A percentile compares a stretch with the other conserved stretches of the same genome.
These are phyloP conservation scores for Chironomus tepperi DNA, from an alignment of 1,140 invertebrate genomes.

Conservation along the genomic window DNA sequence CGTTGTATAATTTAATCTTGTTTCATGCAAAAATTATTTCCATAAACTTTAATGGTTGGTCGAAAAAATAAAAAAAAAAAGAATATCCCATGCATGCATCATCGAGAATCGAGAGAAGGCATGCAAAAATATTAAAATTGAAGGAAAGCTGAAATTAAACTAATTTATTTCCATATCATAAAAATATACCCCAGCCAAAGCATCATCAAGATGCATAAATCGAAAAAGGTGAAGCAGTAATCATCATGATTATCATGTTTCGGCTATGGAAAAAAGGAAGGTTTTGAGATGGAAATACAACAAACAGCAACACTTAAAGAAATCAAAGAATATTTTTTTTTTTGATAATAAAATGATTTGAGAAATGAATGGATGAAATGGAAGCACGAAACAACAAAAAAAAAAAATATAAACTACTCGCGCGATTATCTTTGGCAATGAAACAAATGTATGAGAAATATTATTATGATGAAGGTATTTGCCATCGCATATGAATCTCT, in stretches of 20 bases:
- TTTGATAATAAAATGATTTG: constrained; percentile 15
- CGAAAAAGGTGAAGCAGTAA: constrained; percentile 11
- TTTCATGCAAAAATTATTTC: constrained; percentile 9
- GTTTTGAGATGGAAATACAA: background rate
- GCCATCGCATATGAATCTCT: background rate
- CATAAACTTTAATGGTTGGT: constrained; percentile 16
- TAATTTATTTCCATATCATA: constrained; percentile 20
- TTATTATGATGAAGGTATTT: background rate
- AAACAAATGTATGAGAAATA: background rate
- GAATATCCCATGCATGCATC: too few species aligned
- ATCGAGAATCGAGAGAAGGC: background rate
- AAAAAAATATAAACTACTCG: too few species aligned
- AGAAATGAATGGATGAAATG: background rate
- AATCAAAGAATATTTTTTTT: background rate
- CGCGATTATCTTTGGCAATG: constrained; percentile 4
- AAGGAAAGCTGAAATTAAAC: constrained; percentile 12
- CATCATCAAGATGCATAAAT: background rate
- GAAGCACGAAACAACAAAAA: too few species aligned
- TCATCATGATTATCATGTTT: constrained; percentile 14
- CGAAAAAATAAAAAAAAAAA: background rate
- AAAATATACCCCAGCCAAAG: background rate
- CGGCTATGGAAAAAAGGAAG: background rate
- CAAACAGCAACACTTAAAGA: background rate
- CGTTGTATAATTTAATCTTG: constrained; percentile 21
- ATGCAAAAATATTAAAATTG: constrained; percentile 23